Evolutionary conservation across 2,797 vertebrate genomes (phyloP).

Genomic region (Allobates femoralis): DNA sequence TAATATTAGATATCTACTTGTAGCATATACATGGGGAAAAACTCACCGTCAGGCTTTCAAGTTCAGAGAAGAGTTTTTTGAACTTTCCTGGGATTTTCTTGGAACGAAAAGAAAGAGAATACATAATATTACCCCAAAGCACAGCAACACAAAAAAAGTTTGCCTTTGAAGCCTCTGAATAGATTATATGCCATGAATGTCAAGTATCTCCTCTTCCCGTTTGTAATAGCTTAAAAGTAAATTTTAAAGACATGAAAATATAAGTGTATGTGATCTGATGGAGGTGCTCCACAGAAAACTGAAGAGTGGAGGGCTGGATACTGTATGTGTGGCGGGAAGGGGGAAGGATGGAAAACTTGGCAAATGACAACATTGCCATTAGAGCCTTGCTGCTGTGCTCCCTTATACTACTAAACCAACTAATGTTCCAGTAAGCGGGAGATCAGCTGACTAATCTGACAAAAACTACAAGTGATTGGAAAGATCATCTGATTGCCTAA

Average conservation of each 20-base stretch:
- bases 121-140: constrained; percentile 44
- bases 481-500: background rate
- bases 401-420: background rate
- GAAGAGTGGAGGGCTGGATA: background rate
- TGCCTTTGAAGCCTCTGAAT: constrained; percentile 39
- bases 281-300: background rate
- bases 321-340: too few species aligned
- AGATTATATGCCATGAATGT: constrained; percentile 45
- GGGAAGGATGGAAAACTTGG: background rate
- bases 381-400: background rate
- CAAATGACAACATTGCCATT: background rate
- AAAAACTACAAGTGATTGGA: background rate
- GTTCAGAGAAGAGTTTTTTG: constrained; percentile 95
- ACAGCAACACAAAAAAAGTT: constrained; percentile 47
- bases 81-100: constrained; percentile 98
- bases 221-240: background rate
- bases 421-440: too few species aligned
- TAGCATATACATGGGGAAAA: constrained; percentile 10
- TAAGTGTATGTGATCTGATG: background rate
- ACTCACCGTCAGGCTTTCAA: constrained; percentile 96
- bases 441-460: background rate
- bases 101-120: constrained; percentile 62
- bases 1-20: constrained; percentile 24
- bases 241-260: background rate
- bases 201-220: constrained; percentile 29